These are phyloP conservation scores for Erithacus rubecula DNA, from an alignment of 2,797 vertebrate genomes.

Conservation along the genomic window DNA sequence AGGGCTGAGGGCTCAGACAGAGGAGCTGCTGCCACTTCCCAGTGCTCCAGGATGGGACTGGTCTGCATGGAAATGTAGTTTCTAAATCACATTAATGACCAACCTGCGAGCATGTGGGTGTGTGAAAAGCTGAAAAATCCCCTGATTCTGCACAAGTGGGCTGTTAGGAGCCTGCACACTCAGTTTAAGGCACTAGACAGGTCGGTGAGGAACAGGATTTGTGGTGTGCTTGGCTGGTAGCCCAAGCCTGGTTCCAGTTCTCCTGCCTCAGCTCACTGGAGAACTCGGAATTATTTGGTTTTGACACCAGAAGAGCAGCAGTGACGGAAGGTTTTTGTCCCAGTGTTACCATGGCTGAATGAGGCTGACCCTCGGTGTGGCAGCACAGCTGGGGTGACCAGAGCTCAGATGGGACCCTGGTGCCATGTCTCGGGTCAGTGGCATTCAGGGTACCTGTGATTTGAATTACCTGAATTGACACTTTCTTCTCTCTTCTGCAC, in stretches of 20 bases:
- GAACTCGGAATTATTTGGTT: rapidly evolving
- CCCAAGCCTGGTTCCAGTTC: background rate
- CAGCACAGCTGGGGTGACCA: background rate
- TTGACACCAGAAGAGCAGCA: rapidly evolving
- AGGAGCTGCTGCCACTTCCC: background rate
- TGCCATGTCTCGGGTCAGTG: rapidly evolving
- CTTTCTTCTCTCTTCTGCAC: rapidly evolving
- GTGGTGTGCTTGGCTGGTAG: background rate
- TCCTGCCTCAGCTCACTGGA: background rate
- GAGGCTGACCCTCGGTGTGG: background rate
- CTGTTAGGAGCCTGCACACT: background rate
- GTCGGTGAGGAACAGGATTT: rapidly evolving
- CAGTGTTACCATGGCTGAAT: rapidly evolving
- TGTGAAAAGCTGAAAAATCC: background rate
- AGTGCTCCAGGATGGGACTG: background rate
- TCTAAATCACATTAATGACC: background rate
- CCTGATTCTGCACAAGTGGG: background rate
- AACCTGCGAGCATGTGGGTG: rapidly evolving
- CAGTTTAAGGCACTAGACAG: background rate
- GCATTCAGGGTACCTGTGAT: background rate
- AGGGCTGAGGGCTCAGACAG: background rate
- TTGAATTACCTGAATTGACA: background rate
- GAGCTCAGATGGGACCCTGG: background rate
- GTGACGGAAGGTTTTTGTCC: rapidly evolving
- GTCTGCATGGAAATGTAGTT: background rate